Base-by-base conservation (phyloP, 23 tunicate genomes). In the Trididemnum nubilum region DNA sequence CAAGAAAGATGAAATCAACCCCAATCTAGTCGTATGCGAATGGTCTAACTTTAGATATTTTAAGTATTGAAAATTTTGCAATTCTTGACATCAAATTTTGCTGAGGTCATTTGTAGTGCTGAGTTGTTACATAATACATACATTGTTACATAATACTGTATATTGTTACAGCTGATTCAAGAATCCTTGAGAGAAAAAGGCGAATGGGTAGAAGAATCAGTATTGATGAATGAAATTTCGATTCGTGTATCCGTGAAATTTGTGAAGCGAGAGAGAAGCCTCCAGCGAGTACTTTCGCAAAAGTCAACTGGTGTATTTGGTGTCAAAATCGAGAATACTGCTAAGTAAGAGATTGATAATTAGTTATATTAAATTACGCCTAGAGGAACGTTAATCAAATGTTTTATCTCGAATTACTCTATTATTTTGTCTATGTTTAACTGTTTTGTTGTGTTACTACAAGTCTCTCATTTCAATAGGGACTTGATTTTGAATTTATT, bases 221-320 rank as follows among this genome's bases (percentile, higher is more conserved):
- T 92, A 5, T 52, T 83, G 33, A 86, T 92, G 92, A 86, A 86
- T 38, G 97, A 92, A 78, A 28, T 92, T 18, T 51, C 90, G 49
- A 92, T 92, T 44, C 72, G 75, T 9, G 82, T 86, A 22, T 92
- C 97, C 32, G 87, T 87, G 61, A 86, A 92, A 67, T 92, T 92
- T 67, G 73, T 81, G 3, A 88, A 88, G 9, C 73, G 97, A 32
- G 97, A 92, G 61, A 86, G 89, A 23, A 86, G 92, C 35, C 81
- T 92, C 2, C 91, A 89, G 54, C 82, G 97, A 40, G 39, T 86
- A 21, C 92, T 85, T 19, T 92, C 97, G 32, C 79, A 86, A 57
- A 86, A 86, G 52, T 61, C 91, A 0, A 92, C 70, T 50, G 97
- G 97, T 21, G 91, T 83, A 1, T 92, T 92, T 35, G 97, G 97